phyloP scores from a whole-genome alignment of 2,113 vertebrate genomes.

The Ptyas mucosa region DNA sequence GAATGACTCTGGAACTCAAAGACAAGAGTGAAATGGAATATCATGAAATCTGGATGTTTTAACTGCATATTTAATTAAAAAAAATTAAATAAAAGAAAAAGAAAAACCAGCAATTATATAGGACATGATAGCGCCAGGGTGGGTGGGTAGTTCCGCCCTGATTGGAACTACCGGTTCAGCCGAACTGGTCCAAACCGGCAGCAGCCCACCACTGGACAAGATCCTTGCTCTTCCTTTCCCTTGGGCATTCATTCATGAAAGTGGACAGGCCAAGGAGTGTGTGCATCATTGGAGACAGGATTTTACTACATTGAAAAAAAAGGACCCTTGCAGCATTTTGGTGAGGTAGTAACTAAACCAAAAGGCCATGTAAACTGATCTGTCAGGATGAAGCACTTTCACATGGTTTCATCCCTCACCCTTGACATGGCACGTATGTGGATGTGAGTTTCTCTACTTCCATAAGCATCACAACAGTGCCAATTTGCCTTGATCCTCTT shows the following conservation, averaged over 20 bases:
- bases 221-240: background rate
- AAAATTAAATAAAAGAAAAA: too few relatives aligned
- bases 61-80: too few relatives aligned
- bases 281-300: background rate
- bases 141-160: too few relatives aligned
- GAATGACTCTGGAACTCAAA: too few relatives aligned
- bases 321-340: background rate
- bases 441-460: background rate
- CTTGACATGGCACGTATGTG: background rate
- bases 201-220: background rate
- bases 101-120: too few relatives aligned
- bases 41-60: too few relatives aligned
- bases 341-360: background rate
- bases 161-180: too few relatives aligned
- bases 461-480: background rate
- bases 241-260: background rate
- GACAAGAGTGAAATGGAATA: too few relatives aligned
- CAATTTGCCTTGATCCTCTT: background rate
- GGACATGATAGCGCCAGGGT: too few relatives aligned
- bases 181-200: too few relatives aligned
- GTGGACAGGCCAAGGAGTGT: background rate
- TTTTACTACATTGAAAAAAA: background rate
- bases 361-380: background rate
- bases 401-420: background rate
- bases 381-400: background rate